phyloP scores from a whole-genome alignment of 2,797 vertebrate species.

The Sebastes diaconus region DNA sequence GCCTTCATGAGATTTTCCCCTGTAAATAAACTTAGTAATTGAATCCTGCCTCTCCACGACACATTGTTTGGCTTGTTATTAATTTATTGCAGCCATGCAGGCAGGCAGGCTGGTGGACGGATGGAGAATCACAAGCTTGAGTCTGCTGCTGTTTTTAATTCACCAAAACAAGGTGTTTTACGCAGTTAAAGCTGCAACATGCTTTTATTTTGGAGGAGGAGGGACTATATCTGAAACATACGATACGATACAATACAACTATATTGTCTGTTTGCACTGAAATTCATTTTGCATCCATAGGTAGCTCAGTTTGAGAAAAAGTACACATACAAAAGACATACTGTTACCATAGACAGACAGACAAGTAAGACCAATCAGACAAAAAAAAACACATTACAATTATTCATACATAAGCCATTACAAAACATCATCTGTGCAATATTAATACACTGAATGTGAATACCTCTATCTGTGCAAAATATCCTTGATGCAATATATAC shows the following conservation, averaged over 20 bases:
- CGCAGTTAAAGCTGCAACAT: slow-evolving; percentile 11
- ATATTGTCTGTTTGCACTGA: no score
- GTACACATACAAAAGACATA: no score
- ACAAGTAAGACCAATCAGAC: no score
- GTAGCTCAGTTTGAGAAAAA: no score
- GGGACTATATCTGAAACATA: slow-evolving; percentile 18
- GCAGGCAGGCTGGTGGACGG: slow-evolving; percentile 8
- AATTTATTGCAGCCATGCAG: slow-evolving; percentile 66
- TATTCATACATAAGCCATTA: no score
- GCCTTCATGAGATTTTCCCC: slow-evolving; percentile 83
- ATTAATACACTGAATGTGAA: no score
- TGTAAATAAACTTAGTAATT: slow-evolving; percentile 82
- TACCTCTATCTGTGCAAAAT: no score
- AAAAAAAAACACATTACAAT: no score
- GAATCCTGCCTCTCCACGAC: slow-evolving; percentile 74
- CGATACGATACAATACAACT: rapidly evolving
- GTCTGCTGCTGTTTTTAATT: slow-evolving; percentile 5
- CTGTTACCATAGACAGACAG: no score
- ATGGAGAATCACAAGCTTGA: neutral
- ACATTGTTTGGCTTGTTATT: slow-evolving; percentile 77
- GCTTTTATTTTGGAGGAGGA: neutral
- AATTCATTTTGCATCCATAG: no score
- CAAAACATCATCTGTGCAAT: no score
- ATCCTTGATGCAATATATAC: no score
- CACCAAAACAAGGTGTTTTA: neutral